Conservation (phyloP, 2,113 vertebrate species). For the Ageneiosus marmoratus region DNA sequence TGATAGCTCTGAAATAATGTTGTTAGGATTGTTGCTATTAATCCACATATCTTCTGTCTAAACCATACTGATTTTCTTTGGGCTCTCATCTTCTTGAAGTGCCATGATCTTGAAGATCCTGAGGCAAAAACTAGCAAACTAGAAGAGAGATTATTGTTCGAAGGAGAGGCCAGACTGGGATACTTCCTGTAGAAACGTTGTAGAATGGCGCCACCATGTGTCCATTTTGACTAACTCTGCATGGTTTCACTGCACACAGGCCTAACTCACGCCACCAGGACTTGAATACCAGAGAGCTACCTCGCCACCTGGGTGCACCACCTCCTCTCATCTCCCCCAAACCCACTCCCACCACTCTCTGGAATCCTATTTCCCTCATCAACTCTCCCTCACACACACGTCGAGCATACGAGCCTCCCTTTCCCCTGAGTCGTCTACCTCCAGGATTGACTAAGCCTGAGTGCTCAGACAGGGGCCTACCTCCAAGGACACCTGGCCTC, state of each 20-base stretch:
- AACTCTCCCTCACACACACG: conserved; percentile 78
- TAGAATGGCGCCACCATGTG: conserved; percentile 37
- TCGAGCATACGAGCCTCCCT: conserved; percentile 77
- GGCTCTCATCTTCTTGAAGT: not conserved
- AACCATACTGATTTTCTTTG: conserved; percentile 7
- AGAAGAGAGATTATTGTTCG: not conserved
- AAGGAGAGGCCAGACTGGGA: not conserved
- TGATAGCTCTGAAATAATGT: not conserved
- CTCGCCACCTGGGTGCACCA: conserved; percentile 87
- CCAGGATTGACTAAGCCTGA: conserved; percentile 74
- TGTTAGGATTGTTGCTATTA: conserved; percentile 8
- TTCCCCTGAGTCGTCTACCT: conserved; percentile 71
- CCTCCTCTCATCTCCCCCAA: conserved; percentile 96
- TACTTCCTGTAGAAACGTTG: not conserved
- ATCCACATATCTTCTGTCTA: not conserved
- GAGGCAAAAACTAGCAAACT: not conserved
- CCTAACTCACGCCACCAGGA: conserved; percentile 81
- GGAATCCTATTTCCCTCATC: conserved; percentile 91
- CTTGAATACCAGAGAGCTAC: conserved; percentile 72
- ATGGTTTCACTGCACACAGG: conserved; percentile 55
- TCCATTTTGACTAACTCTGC: not conserved
- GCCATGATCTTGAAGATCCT: not conserved
- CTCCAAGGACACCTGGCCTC: conserved; percentile 60
- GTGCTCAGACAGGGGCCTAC: conserved; percentile 79
- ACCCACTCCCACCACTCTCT: conserved; percentile 84